Percentiles rank a stretch among this genome's conserved stretches.
Evolutionary conservation across 2,888 invertebrate species (phyloP).

Genomic region (Psylliodes chrysocephalus): DNA sequence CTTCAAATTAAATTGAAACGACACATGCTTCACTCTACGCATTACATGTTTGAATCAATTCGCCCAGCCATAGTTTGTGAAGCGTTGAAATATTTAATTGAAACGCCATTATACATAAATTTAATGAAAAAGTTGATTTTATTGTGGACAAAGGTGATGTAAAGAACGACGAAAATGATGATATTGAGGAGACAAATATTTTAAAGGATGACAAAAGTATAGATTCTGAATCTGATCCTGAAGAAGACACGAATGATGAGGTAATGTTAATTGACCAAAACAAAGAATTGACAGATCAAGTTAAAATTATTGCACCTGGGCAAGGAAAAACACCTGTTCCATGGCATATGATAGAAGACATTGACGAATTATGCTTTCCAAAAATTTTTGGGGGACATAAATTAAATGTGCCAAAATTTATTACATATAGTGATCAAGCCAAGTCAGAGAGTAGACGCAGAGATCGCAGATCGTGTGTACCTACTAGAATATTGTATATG

Average conservation of each 20-base stretch:
- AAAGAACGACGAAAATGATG: too few relatives aligned
- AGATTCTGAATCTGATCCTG: not conserved
- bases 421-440: not conserved
- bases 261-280: not conserved
- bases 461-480: not conserved
- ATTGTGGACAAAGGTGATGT: not conserved
- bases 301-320: not conserved
- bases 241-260: not conserved
- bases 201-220: too few relatives aligned
- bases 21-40: not conserved
- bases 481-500: not conserved
- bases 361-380: too few relatives aligned
- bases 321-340: not conserved
- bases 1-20: not conserved
- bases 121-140: not conserved
- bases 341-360: not conserved
- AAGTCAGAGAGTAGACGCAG: not conserved
- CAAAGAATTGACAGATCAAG: too few relatives aligned
- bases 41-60: not conserved
- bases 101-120: constrained; percentile 15
- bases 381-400: not conserved
- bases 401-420: not conserved
- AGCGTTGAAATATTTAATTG: constrained; percentile 10
- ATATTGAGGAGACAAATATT: not conserved
- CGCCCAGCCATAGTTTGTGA: not conserved